Base-by-base conservation (phyloP, 2,113 vertebrate genomes). In the Damaliscus lunatus region DNA sequence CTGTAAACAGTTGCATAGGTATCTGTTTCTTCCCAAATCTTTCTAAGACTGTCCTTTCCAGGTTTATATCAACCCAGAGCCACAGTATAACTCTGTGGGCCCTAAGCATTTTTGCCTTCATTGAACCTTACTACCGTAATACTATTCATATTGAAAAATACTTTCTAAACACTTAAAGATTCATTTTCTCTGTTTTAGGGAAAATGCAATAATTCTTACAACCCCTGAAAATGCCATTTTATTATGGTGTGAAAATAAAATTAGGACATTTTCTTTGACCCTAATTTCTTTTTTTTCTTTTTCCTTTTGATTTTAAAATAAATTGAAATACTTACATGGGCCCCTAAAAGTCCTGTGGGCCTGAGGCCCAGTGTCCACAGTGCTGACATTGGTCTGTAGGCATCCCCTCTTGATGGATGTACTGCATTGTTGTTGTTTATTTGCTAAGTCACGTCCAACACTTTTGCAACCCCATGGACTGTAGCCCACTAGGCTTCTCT, bases 301-400 rank as follows among this genome's bases (percentile, higher is more conserved):
- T 78, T 50, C 33, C 16, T 59, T 85, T 77, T 59, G 33, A 64
- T 25, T 46, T 95, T 36, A 74, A 94, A 93, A 50, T 80, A 81
- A 71, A 46, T 60, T 52, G 36, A 94, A 88, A 33, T 90, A 21
- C 48, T 62, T 80, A 19, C 50, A 6, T 33, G 12, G 27, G 31
- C 8, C 8, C 55, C 50, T 74, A 10, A 40, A 36, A 53, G 4
- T 40, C 31, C 13, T 4, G 2, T 43, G 23, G 40, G 16, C 7
- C 43, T 57, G 19, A 17, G 29, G 3, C 48, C 31, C 9, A 36
- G 16, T 7, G 7, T 23, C 7, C 7, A 1, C 64, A 13, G 17
- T 3, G 17, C 46, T 6, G 4, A 13, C 16, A 3, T 1, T 5
- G 21, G 1, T 67, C 15, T 85, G 13, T 27, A 0, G 1, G 9